phyloP scores from a whole-genome alignment of 2,888 invertebrate species.

The Drepana falcataria region DNA sequence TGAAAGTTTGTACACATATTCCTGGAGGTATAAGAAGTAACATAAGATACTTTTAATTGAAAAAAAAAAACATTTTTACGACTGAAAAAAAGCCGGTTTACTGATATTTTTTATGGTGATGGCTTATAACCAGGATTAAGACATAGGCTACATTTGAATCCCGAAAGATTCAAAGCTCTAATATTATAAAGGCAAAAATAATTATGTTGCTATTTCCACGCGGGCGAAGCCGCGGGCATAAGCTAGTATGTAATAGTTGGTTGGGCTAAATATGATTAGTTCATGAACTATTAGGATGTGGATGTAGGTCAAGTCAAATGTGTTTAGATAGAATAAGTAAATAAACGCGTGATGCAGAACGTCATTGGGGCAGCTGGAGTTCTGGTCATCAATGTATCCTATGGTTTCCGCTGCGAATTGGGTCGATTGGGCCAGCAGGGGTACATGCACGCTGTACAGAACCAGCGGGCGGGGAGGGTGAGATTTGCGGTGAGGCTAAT shows the following conservation, averaged over 20 bases:
- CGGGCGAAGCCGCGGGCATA: too few relatives aligned
- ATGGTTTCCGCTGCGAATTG: conserved; percentile 62
- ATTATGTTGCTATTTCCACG: too few relatives aligned
- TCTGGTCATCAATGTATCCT: conserved; percentile 35
- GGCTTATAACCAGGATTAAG: too few relatives aligned
- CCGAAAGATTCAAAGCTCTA: too few relatives aligned
- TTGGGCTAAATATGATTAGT: background rate
- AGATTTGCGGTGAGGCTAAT: conserved; percentile 59
- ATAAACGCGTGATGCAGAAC: conserved; percentile 25
- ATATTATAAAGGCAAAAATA: too few relatives aligned
- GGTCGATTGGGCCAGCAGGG: conserved; percentile 68
- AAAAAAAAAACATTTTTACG: too few relatives aligned
- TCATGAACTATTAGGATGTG: background rate
- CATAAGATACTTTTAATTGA: too few relatives aligned
- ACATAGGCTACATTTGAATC: too few relatives aligned
- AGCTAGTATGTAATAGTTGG: background rate
- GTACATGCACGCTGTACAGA: conserved; percentile 46
- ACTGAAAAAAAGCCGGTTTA: too few relatives aligned
- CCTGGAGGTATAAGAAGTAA: too few relatives aligned
- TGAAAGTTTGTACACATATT: too few relatives aligned
- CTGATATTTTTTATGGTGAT: too few relatives aligned
- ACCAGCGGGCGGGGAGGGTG: conserved; percentile 47
- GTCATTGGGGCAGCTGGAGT: conserved; percentile 27
- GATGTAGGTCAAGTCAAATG: conserved; percentile 30
- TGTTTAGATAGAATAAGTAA: conserved; percentile 25